Base-by-base conservation (phyloP, 1,140 invertebrate genomes). In the Colletes gigas region DNA sequence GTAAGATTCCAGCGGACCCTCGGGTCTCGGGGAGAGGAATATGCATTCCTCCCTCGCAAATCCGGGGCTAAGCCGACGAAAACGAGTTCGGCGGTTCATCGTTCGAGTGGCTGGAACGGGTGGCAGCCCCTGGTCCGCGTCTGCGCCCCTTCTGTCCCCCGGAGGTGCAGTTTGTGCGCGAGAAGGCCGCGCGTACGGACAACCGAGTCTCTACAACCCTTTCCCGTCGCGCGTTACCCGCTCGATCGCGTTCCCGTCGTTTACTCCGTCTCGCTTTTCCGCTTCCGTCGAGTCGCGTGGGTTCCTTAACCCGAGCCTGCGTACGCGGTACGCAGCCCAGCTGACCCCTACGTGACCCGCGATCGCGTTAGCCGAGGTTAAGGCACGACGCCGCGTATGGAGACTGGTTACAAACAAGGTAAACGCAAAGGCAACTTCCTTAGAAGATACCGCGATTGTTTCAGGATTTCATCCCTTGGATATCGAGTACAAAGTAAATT, bases 241-340 rank as follows among this genome's bases (percentile, higher is more conserved):
- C 19, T 21, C 60, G 10, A 14, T 15, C 47, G 14, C 30, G 44
- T 9, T 47, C 44, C 44, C 6, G 44, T 47, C 44, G 44, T 47
- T 15, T 9, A 30, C 30, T 66, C 73, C 12, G 15, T 66, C n/a
- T 10, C 62, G 12, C 14, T 65, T 30, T 47, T 8, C 62, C 63
- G 12, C 47, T 41, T 66, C n/a, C 62, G 52, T 15, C 39, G 75
- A 39, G 81, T 82, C 84, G 84, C 76, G 66, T 52, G 83, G 62
- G 87, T 88, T 87, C 83, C 78, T 88, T 85, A 86, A 88, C 88
- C 84, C 81, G 67, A 54, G 68, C 30, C 21, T 12, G 72, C 75
- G 73, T 78, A 72, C 62, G 76, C 41, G 78, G 50, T 50, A 12
- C 50, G 50, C 73, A 71, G 69, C 19, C 70, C 83, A 81, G 74